Evolutionary conservation across 2,797 vertebrate species (phyloP).

Genomic region (Steatocranus sp.): DNA sequence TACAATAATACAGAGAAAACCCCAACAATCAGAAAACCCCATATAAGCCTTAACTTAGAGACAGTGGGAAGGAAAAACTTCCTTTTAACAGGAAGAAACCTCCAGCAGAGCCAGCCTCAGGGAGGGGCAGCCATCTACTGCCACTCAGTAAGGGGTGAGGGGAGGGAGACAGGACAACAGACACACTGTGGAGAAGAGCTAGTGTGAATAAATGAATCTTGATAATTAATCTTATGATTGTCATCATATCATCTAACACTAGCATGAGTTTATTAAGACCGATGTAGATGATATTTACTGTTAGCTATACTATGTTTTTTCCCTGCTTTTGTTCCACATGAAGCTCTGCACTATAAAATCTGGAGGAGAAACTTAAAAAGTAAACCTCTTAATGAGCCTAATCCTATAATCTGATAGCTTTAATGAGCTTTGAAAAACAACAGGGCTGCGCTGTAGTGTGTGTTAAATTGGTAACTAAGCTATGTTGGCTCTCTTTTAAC

Average conservation of each 20-base stretch:
- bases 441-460: background rate
- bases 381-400: background rate
- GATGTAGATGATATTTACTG: background rate
- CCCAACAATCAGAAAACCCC: background rate
- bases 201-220: background rate
- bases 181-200: background rate
- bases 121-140: background rate
- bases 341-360: background rate
- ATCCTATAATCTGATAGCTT: constrained; percentile 6
- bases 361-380: background rate
- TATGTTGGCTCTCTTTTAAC: background rate
- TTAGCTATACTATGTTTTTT: background rate
- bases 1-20: background rate
- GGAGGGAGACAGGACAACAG: background rate
- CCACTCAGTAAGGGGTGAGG: background rate
- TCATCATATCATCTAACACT: background rate
- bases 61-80: background rate
- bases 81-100: background rate
- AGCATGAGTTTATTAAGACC: background rate
- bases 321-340: background rate
- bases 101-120: background rate
- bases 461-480: background rate
- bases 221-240: background rate
- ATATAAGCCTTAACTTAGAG: background rate
- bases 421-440: background rate